Evolutionary conservation across 92 coral and sea anemone species (phyloP), one percentile per base, ranked within the genome.

Genomic region (Pocillopora grandis): DNA sequence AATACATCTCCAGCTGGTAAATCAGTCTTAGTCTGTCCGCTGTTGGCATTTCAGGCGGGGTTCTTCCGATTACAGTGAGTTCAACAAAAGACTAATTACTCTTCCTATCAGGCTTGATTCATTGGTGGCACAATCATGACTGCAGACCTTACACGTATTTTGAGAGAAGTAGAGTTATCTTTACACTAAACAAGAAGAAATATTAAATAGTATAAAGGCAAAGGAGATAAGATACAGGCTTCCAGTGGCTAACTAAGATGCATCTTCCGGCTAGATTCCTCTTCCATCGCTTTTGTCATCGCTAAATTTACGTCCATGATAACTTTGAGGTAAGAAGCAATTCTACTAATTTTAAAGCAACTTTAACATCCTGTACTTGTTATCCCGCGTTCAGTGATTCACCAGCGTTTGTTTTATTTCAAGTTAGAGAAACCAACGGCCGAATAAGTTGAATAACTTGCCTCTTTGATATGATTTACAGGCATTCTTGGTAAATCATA

Each of bases 81-180:
- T 49, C 80, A 80, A 68, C 84, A 80, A 80, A 56, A 56, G 76
- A 27, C 18, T 56, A 33, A 68, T 42, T 42, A 78, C 68, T 42
- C 68, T n/a, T 48, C 31, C 72, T 49, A 19, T 27, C 17, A 10
- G 27, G 21, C 62, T 21, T 15, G 12, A 57, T 37, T 55, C 21
- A 14, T 12, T n/a, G 23, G 72, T 42, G 52, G 52, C 52, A 42
- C 52, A 42, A 42, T 42, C 5, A 42, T 42, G 52, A 42, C 52
- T 42, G 52, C 4, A 42, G 52, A 42, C 4, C 8, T 42, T 42
- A 42, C 52, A 42, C 52, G 8, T 42, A 42, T 42, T 42, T 42
- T 42, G 52, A 42, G 52, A 42, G 52, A 7, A 42, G 52, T 42
- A 42, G 4, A 42, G 3, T 42, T 2, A 42, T 42, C 52, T 42